Conservation (phyloP, 2,888 invertebrate genomes). For the Cartodere bifasciata region DNA sequence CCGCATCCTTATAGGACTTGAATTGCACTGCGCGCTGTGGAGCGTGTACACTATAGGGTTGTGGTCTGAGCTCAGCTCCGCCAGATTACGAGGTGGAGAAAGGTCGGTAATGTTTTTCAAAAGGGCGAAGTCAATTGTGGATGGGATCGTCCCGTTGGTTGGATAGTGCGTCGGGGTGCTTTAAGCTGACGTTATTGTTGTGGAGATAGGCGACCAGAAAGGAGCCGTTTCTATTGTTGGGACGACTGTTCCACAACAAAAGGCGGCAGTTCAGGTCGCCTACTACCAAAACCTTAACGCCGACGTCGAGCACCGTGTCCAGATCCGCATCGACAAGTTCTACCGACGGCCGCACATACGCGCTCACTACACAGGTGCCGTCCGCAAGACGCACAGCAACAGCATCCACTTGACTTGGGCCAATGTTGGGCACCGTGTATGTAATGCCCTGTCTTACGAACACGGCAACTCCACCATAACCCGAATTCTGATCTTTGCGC, state of each 20-base stretch:
- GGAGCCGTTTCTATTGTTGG: constrained; percentile 7
- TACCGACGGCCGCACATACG: no score
- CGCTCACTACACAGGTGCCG: no score
- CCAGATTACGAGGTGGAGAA: neutral
- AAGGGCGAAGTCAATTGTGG: constrained; percentile 8
- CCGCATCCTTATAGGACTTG: constrained; percentile 8
- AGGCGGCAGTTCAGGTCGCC: constrained; percentile 11
- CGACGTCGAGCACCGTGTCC: no score
- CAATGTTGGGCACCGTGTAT: no score
- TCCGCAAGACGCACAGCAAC: no score
- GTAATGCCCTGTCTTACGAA: no score
- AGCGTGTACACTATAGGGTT: constrained; percentile 5
- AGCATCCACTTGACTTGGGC: no score
- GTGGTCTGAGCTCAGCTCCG: constrained; percentile 9
- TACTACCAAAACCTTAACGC: no score
- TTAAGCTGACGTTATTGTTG: neutral
- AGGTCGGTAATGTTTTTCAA: constrained; percentile 3
- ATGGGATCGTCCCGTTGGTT: constrained; percentile 5
- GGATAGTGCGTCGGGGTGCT: constrained; percentile 7
- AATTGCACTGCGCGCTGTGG: neutral
- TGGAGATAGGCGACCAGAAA: neutral
- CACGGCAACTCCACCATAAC: no score
- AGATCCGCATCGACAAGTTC: no score
- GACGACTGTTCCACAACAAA: constrained; percentile 3
- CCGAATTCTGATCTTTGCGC: no score